Conservation (phyloP, 2,888 invertebrate species). For the Metopia argyrocephala region DNA sequence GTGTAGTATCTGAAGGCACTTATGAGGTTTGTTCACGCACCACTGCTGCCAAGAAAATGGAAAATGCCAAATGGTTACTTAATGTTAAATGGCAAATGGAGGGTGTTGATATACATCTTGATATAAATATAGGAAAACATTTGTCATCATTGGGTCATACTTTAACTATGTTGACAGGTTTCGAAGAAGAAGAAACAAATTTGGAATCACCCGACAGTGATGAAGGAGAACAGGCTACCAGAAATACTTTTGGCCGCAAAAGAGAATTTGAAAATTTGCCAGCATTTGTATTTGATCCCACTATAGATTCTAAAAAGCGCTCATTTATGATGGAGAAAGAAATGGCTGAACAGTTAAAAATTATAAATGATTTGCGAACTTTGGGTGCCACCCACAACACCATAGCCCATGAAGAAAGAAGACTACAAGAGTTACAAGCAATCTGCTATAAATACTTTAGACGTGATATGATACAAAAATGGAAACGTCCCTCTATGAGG, state of each 20-base stretch:
- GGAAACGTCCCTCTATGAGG: slow-evolving; percentile 77
- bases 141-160: slow-evolving; percentile 96
- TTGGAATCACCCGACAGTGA: slow-evolving; percentile 87
- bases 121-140: slow-evolving; percentile 97
- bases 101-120: slow-evolving; percentile 97
- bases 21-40: slow-evolving; percentile 93
- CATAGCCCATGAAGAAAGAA: slow-evolving; percentile 94
- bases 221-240: slow-evolving; percentile 84
- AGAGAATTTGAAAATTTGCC: slow-evolving; percentile 88
- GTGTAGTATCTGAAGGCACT: slow-evolving; percentile 99
- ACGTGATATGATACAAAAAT: slow-evolving; percentile 92
- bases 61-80: slow-evolving; percentile 98
- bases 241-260: slow-evolving; percentile 80
- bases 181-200: slow-evolving; percentile 87
- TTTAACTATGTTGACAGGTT: slow-evolving; percentile 95
- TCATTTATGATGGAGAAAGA: slow-evolving; percentile 97
- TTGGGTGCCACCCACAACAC: slow-evolving; percentile 93
- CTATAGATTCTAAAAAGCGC: slow-evolving; percentile 88
- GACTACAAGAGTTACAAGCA: slow-evolving; percentile 94
- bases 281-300: slow-evolving; percentile 89
- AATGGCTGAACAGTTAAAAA: slow-evolving; percentile 98
- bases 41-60: slow-evolving; percentile 89
- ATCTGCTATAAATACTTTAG: slow-evolving; percentile 96
- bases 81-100: slow-evolving; percentile 99
- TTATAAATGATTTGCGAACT: slow-evolving; percentile 93